Conservation (phyloP, 1,140 invertebrate genomes). For the Drosophila subpulchrella region DNA sequence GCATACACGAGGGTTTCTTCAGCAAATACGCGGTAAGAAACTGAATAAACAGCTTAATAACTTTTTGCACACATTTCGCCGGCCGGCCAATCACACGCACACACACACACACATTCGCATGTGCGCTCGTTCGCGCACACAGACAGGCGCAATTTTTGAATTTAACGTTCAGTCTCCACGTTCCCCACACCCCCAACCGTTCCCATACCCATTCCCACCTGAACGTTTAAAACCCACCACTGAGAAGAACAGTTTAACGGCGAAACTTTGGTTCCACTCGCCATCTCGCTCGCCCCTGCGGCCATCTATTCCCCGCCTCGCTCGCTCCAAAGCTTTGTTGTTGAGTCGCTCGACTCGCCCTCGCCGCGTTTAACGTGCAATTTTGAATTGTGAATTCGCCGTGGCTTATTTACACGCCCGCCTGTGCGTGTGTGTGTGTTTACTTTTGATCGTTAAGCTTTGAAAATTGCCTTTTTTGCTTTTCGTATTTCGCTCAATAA, state of each 20-base stretch:
- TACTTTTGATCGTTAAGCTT: constrained; percentile 69
- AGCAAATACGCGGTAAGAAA: constrained; percentile 82
- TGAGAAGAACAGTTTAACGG: constrained; percentile 13
- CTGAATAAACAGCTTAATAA: constrained; percentile 42
- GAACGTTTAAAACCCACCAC: constrained; percentile 14
- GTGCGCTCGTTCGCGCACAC: not conserved
- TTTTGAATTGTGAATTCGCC: constrained; percentile 67
- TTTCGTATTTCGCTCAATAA: constrained; percentile 33
- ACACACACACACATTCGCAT: constrained; percentile 26
- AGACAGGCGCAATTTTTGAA: constrained; percentile 47
- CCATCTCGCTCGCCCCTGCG: constrained; percentile 25
- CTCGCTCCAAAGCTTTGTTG: constrained; percentile 43
- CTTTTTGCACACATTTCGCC: constrained; percentile 49
- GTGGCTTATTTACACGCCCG: not conserved
- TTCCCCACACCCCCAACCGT: constrained; percentile 20
- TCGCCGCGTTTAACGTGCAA: constrained; percentile 60
- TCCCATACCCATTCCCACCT: constrained; percentile 5
- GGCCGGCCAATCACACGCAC: constrained; percentile 55
- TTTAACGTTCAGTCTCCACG: constrained; percentile 65
- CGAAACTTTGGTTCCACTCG: constrained; percentile 43
- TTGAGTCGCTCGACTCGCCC: constrained; percentile 21
- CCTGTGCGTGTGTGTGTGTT: constrained; percentile 31
- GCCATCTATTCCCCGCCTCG: constrained; percentile 16
- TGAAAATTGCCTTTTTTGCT: constrained; percentile 40
- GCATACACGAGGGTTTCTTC: constrained; percentile 82